A percentile compares a stretch with the other conserved stretches of the same genome.
Conservation (phyloP, 2,888 invertebrate species). For the Laothoe populi region DNA sequence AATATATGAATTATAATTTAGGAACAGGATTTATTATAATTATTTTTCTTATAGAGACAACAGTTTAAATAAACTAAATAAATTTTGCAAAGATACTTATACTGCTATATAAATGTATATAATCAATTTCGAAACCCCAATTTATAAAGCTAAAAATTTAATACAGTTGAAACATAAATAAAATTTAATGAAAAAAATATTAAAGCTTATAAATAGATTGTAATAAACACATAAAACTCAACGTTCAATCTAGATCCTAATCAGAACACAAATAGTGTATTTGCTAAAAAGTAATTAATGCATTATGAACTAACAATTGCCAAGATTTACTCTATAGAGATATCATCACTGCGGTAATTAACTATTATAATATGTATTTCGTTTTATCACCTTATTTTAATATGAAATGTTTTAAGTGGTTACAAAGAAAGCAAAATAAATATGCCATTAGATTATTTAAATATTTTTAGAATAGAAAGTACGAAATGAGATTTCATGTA, state of each 20-base stretch:
- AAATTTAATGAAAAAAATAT: too few relatives aligned
- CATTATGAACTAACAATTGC: conserved; percentile 27
- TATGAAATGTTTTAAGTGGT: conserved; percentile 5
- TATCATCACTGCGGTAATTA: conserved; percentile 20
- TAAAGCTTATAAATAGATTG: too few relatives aligned
- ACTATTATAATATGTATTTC: too few relatives aligned
- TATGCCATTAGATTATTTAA: background rate
- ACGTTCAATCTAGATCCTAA: conserved; percentile 35
- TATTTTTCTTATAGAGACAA: too few relatives aligned
- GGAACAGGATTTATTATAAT: too few relatives aligned
- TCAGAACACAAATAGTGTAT: conserved; percentile 35
- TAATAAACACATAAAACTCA: conserved; percentile 1
- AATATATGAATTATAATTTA: too few relatives aligned
- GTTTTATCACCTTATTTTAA: conserved; percentile 1
- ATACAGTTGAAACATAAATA: too few relatives aligned
- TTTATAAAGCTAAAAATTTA: too few relatives aligned
- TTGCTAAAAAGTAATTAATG: conserved; percentile 36
- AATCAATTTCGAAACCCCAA: too few relatives aligned
- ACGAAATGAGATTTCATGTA: background rate
- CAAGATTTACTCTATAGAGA: conserved; percentile 27
- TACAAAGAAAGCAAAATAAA: background rate
- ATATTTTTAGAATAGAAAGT: background rate
- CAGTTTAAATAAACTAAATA: too few relatives aligned
- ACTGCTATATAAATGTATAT: too few relatives aligned
- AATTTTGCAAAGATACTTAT: too few relatives aligned